A percentile compares a stretch with the other conserved stretches of the same genome.
These are phyloP conservation scores for Ochotona curzoniae DNA, from an alignment of 2,113 vertebrate genomes.

Conservation along the genomic window DNA sequence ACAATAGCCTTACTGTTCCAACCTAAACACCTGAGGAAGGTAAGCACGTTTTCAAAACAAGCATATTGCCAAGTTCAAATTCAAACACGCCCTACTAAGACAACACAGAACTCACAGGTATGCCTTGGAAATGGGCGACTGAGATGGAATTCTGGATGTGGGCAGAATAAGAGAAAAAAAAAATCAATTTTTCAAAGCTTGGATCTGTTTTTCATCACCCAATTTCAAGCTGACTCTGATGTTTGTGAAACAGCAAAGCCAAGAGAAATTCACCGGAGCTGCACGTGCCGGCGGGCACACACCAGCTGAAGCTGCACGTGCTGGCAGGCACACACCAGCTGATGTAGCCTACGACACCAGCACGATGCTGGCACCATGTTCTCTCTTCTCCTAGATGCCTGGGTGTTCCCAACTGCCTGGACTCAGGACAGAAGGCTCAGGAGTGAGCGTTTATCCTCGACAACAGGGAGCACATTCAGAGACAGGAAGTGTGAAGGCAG, in stretches of 20 bases:
- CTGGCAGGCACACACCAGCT: too few species aligned
- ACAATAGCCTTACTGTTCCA: not conserved
- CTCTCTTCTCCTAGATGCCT: not conserved
- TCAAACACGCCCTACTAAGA: not conserved
- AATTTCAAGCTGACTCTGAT: not conserved
- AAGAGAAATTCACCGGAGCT: not conserved
- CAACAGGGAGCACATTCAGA: not conserved
- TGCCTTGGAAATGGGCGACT: not conserved
- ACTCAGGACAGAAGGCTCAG: not conserved
- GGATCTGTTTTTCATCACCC: not conserved
- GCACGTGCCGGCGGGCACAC: not conserved
- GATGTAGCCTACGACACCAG: not conserved
- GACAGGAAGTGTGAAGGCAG: not conserved
- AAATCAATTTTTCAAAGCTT: not conserved
- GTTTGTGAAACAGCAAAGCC: not conserved
- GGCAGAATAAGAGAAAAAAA: too few species aligned
- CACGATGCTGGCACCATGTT: not conserved
- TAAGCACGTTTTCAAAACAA: constrained; percentile 2
- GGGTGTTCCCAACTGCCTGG: not conserved
- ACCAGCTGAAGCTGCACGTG: not conserved
- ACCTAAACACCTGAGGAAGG: not conserved
- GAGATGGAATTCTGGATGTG: not conserved
- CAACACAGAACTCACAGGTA: not conserved
- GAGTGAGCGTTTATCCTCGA: not conserved
- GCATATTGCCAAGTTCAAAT: not conserved